Conservation (phyloP, 2,888 invertebrate species). For the Nudaria mundana region DNA sequence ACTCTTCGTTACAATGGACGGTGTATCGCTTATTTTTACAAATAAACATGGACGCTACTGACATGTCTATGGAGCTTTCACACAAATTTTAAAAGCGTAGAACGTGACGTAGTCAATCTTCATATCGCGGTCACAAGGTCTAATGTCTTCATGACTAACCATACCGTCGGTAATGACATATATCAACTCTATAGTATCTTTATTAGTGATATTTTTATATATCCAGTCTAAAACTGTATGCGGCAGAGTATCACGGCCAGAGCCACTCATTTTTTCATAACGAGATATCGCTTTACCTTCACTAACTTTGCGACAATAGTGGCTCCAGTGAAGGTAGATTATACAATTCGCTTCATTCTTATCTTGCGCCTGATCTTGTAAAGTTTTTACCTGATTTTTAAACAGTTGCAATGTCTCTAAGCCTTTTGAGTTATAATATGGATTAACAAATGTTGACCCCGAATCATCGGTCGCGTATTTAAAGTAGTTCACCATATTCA, state of each 20-base stretch:
- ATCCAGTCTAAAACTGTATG: slow-evolving; percentile 1
- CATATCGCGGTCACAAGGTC: not conserved
- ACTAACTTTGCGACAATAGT: not conserved
- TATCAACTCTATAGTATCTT: not conserved
- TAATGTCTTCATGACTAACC: not conserved
- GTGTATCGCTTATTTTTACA: slow-evolving; percentile 35
- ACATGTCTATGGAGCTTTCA: not conserved
- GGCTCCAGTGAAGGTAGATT: slow-evolving; percentile 2
- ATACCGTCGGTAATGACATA: slow-evolving; percentile 1
- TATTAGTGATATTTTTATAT: not conserved
- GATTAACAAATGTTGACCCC: not conserved
- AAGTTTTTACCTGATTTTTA: not conserved
- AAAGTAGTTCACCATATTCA: slow-evolving; percentile 4
- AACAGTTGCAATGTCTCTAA: not conserved
- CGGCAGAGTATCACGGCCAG: not conserved
- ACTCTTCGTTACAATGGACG: slow-evolving; percentile 19
- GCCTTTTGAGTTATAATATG: slow-evolving; percentile 1
- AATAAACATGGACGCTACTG: slow-evolving; percentile 6
- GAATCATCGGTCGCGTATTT: slow-evolving; percentile 3
- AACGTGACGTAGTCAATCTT: slow-evolving; percentile 1
- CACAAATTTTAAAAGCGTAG: not conserved
- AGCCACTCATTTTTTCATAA: not conserved
- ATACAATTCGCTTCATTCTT: not conserved
- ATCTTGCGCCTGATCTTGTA: not conserved
- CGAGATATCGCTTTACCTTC: not conserved